Evolutionary conservation across 2,113 vertebrate species (phyloP).

Genomic region (Rynchops niger): DNA sequence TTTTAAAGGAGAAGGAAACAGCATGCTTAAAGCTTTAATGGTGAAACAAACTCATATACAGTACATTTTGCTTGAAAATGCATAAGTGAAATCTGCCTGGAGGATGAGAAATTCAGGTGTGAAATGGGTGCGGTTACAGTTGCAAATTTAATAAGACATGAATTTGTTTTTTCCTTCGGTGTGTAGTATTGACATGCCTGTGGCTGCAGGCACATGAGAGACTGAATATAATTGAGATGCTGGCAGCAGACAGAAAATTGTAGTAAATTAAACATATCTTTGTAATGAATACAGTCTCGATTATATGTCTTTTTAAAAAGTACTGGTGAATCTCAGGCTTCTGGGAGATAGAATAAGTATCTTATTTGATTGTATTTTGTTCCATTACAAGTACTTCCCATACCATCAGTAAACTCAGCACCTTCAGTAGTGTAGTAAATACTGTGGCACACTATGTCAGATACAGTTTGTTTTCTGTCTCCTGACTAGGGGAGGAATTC

Average conservation of each 20-base stretch:
- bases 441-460: not conserved
- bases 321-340: conserved; percentile 9
- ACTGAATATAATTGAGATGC: conserved; percentile 42
- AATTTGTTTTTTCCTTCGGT: conserved; percentile 57
- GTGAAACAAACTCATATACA: conserved; percentile 7
- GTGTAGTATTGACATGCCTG: conserved; percentile 69
- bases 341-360: conserved; percentile 32
- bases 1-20: conserved; percentile 18
- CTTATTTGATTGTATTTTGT: conserved; percentile 27
- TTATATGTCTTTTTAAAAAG: not conserved
- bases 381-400: not conserved
- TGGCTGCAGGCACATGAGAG: conserved; percentile 66
- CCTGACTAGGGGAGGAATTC: not conserved
- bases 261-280: conserved; percentile 55
- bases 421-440: not conserved
- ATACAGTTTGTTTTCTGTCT: not conserved
- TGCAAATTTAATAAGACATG: conserved; percentile 70
- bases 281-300: conserved; percentile 58
- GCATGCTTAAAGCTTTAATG: not conserved
- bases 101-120: conserved; percentile 73
- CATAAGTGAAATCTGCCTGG: not conserved
- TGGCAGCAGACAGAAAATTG: conserved; percentile 59
- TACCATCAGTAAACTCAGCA: not conserved
- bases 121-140: conserved; percentile 71
- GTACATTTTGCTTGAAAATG: not conserved